These are phyloP conservation scores for Macrophya alboannulata DNA, from an alignment of 2,888 invertebrate genomes.

Conservation along the genomic window DNA sequence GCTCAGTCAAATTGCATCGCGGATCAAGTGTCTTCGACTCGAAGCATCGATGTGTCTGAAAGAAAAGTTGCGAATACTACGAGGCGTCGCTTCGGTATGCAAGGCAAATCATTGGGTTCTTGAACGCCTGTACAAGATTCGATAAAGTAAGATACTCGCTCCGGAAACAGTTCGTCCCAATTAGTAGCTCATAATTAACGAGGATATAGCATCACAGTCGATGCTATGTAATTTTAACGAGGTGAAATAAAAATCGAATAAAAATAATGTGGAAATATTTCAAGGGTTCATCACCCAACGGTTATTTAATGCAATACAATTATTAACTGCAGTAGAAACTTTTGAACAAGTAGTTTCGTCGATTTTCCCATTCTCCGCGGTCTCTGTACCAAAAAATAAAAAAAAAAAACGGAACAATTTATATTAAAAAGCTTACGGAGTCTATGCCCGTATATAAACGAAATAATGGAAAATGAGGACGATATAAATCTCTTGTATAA, in stretches of 20 bases:
- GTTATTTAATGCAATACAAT: not conserved
- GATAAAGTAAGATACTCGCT: not conserved
- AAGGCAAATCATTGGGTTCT: conserved; percentile 10
- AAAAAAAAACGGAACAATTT: not conserved
- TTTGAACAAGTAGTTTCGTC: not conserved
- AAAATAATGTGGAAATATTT: conserved; percentile 7
- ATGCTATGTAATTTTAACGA: conserved; percentile 10
- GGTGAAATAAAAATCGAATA: not conserved
- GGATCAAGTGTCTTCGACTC: conserved; percentile 7
- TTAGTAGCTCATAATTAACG: conserved; percentile 38
- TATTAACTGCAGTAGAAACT: conserved; percentile 6
- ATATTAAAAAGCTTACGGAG: not conserved
- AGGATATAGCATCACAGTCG: conserved; percentile 2
- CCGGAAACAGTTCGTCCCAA: not conserved
- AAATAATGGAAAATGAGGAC: not conserved
- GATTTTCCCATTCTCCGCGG: not conserved
- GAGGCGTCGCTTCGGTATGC: not conserved
- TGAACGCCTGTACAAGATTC: conserved; percentile 20
- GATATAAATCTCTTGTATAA: not conserved
- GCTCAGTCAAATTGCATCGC: not conserved
- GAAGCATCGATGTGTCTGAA: not conserved
- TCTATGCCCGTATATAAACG: not conserved
- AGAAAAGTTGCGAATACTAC: not conserved
- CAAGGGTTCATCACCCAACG: not conserved
- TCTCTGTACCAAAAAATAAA: not conserved